Conservation (phyloP, 2,888 invertebrate species). For the Andrena bicolor region DNA sequence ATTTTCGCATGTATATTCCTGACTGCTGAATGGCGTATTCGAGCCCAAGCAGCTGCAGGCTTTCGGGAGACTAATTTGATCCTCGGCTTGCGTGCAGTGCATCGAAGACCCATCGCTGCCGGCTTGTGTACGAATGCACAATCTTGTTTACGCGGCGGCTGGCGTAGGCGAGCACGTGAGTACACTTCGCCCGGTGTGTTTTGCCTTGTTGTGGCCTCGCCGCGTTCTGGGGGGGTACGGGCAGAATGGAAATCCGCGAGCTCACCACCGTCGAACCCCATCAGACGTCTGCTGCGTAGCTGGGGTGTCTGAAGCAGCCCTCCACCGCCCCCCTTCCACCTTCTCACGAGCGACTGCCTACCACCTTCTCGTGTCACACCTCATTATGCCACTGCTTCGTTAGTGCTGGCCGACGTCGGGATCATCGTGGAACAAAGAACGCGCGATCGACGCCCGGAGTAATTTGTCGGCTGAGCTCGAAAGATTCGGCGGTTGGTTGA, state of each 20-base stretch:
- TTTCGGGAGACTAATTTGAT: conserved; percentile 55
- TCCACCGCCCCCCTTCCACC: conserved; percentile 65
- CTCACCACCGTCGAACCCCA: conserved; percentile 73
- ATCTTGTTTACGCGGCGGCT: conserved; percentile 52
- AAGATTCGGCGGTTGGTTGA: conserved; percentile 59
- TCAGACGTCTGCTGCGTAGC: conserved; percentile 76
- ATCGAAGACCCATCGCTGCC: conserved; percentile 63
- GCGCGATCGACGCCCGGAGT: conserved; percentile 59
- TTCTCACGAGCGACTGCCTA: conserved; percentile 58
- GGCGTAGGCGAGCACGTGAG: conserved; percentile 37
- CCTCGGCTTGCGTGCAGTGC: conserved; percentile 40
- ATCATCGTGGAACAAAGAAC: conserved; percentile 68
- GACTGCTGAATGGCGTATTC: not conserved
- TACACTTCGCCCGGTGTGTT: conserved; percentile 54
- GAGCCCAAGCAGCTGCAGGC: conserved; percentile 30
- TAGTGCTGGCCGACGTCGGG: conserved; percentile 68
- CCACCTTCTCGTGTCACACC: conserved; percentile 80
- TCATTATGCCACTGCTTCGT: conserved; percentile 80
- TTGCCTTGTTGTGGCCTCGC: conserved; percentile 57
- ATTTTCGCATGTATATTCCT: not conserved
- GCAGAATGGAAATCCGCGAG: conserved; percentile 71
- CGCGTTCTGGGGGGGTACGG: conserved; percentile 29
- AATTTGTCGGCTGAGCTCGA: conserved; percentile 47
- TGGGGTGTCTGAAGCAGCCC: conserved; percentile 82
- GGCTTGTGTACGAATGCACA: conserved; percentile 52